phyloP scores from a whole-genome alignment of 2,113 vertebrate species.

The Hipposideros armiger region DNA sequence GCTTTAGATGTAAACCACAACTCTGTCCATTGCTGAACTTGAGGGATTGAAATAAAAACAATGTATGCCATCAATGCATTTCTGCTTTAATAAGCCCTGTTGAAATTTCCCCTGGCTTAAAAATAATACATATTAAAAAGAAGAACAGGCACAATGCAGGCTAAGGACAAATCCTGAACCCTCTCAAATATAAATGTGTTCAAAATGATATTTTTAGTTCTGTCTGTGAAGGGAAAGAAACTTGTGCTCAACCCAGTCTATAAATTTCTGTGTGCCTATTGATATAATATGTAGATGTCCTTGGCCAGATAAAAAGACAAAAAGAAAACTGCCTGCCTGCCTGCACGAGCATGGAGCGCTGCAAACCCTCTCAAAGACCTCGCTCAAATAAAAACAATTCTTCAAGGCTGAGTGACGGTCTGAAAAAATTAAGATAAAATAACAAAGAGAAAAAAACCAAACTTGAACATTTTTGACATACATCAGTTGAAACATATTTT shows the following conservation, averaged over 20 bases:
- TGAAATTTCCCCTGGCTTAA: not conserved
- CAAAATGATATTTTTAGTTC: slow-evolving; percentile 58
- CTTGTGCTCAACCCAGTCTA: not conserved
- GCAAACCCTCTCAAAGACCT: slow-evolving; percentile 55
- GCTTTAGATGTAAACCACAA: not conserved
- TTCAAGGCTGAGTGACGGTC: slow-evolving; percentile 22
- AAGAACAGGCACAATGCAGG: not conserved
- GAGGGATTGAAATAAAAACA: not conserved
- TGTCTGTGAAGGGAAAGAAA: slow-evolving; percentile 38
- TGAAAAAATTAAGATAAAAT: not conserved
- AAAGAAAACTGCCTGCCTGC: slow-evolving; percentile 2
- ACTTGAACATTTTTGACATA: not conserved
- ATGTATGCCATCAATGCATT: not conserved
- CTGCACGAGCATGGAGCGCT: not conserved
- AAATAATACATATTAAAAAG: not conserved
- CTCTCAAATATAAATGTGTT: slow-evolving; percentile 29
- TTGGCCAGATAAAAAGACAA: slow-evolving; percentile 64
- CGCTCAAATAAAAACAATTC: slow-evolving; percentile 61
- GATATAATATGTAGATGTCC: slow-evolving; percentile 72
- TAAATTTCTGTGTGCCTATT: slow-evolving; percentile 58
- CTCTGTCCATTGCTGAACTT: not conserved
- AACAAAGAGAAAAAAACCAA: slow-evolving; percentile 17
- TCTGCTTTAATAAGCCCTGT: not conserved
- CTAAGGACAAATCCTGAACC: not conserved
- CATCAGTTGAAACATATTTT: slow-evolving; percentile 1